Evolutionary conservation across 2,113 vertebrate genomes (phyloP), one percentile per base, ranked within the genome.

Genomic region (Hydrochoerus hydrochaeris): DNA sequence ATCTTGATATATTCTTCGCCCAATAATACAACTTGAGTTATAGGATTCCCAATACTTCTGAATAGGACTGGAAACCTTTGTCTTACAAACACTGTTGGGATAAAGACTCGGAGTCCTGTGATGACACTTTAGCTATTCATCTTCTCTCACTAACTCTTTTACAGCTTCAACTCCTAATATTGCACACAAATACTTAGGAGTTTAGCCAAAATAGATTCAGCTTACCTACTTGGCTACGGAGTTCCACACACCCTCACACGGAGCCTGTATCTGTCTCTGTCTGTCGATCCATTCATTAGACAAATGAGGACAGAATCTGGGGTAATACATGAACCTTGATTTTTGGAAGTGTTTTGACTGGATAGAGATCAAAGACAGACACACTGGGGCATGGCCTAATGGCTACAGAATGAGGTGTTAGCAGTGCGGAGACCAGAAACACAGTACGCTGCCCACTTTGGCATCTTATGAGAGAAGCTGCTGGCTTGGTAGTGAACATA

Each of bases 221-320:
- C 77, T 54, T 5, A 4, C 26, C 35, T 26, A 4, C 6, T 7
- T 80, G 13, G 7, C 24, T 1, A 1, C 6, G 1, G 44, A 82
- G 38, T 2, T 1, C 32, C 32, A 20, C 9, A 3, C 57, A 5
- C 2, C n/a, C 63, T 73, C 86, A 44, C 16, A 0, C 0, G 19
- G 4, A 2, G 35, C 41, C 20, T 30, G 35, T 32, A 49, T 78
- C 71, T 71, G 26, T 62, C 22, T 5, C 71, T 71, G 26, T 62
- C 28, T 5, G 32, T 71, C 13, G 13, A 1, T 8, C 30, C 28
- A 78, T 1, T 3, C 6, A 19, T 5, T 19, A 46, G 73, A 77
- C 44, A 46, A 30, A 30, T 77, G 73, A 77, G 1, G 67, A 26
- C 38, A 19, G 11, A 46, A n/a, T 87, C 46, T 49, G 38, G 41